These are phyloP conservation scores for Aythya baeri DNA, from an alignment of 2,113 vertebrate genomes.

Conservation along the genomic window DNA sequence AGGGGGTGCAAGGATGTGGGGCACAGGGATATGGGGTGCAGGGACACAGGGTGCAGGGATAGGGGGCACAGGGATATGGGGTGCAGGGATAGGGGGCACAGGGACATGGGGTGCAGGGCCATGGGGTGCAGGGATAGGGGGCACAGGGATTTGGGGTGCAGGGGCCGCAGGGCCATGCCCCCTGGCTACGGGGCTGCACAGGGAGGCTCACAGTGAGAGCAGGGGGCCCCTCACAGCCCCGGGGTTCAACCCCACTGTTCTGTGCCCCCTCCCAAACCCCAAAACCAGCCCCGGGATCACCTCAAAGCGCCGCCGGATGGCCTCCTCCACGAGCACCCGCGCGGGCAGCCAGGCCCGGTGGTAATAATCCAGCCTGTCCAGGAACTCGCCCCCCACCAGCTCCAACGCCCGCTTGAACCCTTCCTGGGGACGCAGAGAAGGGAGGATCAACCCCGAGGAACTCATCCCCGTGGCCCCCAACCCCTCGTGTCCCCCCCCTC, in stretches of 20 bases:
- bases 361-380: slow-evolving; percentile 86
- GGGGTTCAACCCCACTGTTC: too few species aligned
- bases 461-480: fast-evolving
- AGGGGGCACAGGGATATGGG: too few species aligned
- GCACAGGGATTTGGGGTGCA: too few species aligned
- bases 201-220: fast-evolving
- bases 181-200: fast-evolving
- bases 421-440: slow-evolving; percentile 68
- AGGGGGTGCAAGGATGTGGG: too few species aligned
- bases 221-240: background rate
- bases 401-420: slow-evolving; percentile 87
- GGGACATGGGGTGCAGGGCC: too few species aligned
- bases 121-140: too few species aligned
- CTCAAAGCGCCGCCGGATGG: slow-evolving; percentile 81
- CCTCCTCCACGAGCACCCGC: slow-evolving; percentile 84
- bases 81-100: too few species aligned
- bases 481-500: background rate
- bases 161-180: background rate
- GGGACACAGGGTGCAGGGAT: too few species aligned
- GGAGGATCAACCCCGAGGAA: background rate
- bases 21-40: too few species aligned
- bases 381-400: slow-evolving; percentile 87
- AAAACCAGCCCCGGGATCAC: background rate
- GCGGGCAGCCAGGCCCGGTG: slow-evolving; percentile 89
- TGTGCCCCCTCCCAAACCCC: too few species aligned